Evolutionary conservation across 2,888 invertebrate genomes (phyloP), one percentile per base, ranked within the genome.

Genomic region (Nomada fabriciana): DNA sequence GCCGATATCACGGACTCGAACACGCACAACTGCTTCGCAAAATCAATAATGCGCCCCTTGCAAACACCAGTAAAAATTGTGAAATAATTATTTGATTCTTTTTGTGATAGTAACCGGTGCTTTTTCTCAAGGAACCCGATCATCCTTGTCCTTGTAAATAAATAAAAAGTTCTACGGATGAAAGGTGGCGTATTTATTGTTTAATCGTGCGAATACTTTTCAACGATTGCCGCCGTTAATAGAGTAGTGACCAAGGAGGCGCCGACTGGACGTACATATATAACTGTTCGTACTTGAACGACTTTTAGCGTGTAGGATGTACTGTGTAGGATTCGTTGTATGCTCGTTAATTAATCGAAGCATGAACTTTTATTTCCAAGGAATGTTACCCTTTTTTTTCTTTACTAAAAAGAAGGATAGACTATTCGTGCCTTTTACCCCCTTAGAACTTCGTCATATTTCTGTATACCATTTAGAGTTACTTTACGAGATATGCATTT

Each of bases 21-120:
- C 25, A 47, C 36, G 59, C 50, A 65, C 57, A n/a, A 36, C 36
- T 43, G 63, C 15, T 61, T 36, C 42, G 65, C 61, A n/a, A 78
- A 71, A 79, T 59, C 69, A 57, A 78, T 76, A 76, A 63, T 50
- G 23, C 15, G 18, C 10, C 11, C 25, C 13, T 25, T 29, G 18
- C n/a, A 20, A 76, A 59, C 36, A 50, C 10, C 43, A 7, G 5
- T 7, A 36, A 42, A 20, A 42, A 79, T 76, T 55, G 20, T 43
- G 25, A 69, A 69, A 63, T 29, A 69, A 52, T 2, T 11, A 9
- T 59, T 36, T 36, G 7, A 36, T 36, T 36, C 36, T 7, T 36
- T 18, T 29, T 18, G 7, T 23, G 1, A 29, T 20, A n/a, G 53
- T 15, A 13, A 57, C 25, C 18, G 20, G 1, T 60, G 42, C 11